A percentile compares a stretch with the other conserved stretches of the same genome.
These are phyloP conservation scores for Boloria euphrosyne DNA, from an alignment of 2,888 invertebrate genomes.

Conservation along the genomic window DNA sequence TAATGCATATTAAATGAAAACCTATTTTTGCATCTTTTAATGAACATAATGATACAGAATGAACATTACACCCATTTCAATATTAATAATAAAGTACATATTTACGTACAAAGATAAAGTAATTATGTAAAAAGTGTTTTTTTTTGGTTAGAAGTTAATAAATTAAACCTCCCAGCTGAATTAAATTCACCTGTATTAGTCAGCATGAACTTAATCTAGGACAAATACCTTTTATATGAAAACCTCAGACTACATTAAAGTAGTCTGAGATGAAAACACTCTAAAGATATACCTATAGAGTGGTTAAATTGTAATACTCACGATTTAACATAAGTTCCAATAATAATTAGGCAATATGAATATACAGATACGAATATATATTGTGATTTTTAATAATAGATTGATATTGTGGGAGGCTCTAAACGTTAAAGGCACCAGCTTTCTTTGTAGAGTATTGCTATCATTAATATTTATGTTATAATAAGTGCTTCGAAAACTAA, in stretches of 20 bases:
- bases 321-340: too few species aligned
- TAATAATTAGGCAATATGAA: background rate
- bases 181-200: slow-evolving; percentile 29
- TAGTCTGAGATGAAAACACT: too few species aligned
- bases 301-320: background rate
- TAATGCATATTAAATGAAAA: background rate
- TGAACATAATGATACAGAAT: background rate
- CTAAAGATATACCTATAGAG: background rate
- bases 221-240: slow-evolving; percentile 25
- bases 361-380: too few species aligned
- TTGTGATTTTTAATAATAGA: too few species aligned
- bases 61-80: background rate
- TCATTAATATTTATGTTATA: too few species aligned
- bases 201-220: slow-evolving; percentile 25
- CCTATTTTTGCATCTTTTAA: background rate
- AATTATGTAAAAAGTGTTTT: background rate
- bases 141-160: slow-evolving; percentile 8
- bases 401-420: too few species aligned
- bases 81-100: background rate
- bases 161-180: slow-evolving; percentile 13
- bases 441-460: too few species aligned
- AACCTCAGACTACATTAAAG: too few species aligned
- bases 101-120: background rate
- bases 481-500: too few species aligned
- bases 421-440: too few species aligned